Base-by-base conservation (phyloP, 2,797 vertebrate species). In the Orientallactaga sibirica region DNA sequence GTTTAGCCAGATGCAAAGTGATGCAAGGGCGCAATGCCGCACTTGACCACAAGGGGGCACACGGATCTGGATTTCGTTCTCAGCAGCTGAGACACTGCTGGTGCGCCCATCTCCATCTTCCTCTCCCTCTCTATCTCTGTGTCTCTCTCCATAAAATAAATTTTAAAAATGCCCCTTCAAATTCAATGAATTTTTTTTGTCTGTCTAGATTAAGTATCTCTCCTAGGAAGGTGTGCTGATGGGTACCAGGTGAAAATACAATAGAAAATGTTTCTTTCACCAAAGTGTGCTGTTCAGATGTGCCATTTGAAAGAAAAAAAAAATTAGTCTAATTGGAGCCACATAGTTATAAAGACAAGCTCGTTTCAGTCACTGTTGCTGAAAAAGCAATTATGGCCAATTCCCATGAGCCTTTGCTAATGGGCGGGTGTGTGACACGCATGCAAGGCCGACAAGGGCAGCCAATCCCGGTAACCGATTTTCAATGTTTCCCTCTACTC, bases 311-410 rank as follows among this genome's bases (percentile, higher is more conserved):
- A 92, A 89, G 66, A 22, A 67, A 81, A 86, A 75, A 86, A 81
- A 93, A 90, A 75, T 24, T 25, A 64, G 41, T 66, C 89, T 81
- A 92, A 86, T 82, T 71, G 61, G 76, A 94, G 71, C 70, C 73
- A 80, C 70, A 77, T 10, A 55, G 81, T 94, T 75, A 41, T 22
- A 58, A 62, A 94, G 89, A 82, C 71, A 88, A 41, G 62, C 78
- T 33, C 71, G 73, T 79, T 91, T 85, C 64, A 55, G 71, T 61
- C 24, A 1, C 71, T 64, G 12, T 82, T 14, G 16, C 96, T 97
- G 92, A 91, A 93, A 96, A 94, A 94, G 82, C 66, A 76, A 94
- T 97, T 92, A 96, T 24, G 66, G 25, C 55, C 24, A 71, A 37
- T 77, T 92, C 96, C 94, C 95, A 61, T 22, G 94, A 81, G 95